phyloP scores from a whole-genome alignment of 2,113 vertebrate species.

The Grammomys surdaster region DNA sequence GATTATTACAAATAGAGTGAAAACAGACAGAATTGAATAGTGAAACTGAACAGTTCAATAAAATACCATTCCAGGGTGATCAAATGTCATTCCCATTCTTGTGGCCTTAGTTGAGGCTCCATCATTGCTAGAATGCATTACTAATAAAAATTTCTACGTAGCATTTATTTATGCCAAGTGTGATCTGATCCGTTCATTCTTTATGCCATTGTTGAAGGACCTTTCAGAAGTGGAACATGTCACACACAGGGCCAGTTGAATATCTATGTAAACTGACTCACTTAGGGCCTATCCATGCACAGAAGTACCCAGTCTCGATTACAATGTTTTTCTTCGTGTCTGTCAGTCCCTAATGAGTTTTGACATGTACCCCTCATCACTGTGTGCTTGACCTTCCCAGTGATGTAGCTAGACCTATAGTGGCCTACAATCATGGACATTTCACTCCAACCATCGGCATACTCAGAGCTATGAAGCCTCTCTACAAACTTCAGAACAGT shows the following conservation, averaged over 20 bases:
- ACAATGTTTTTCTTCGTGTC: background rate
- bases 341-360: background rate
- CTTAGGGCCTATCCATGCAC: rapidly evolving
- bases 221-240: background rate
- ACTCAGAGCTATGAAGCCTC: background rate
- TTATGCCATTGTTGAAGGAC: too few relatives aligned
- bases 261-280: background rate
- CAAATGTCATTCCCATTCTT: background rate
- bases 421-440: background rate
- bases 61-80: background rate
- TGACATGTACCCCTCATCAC: background rate
- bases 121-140: background rate
- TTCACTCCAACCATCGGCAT: too few relatives aligned
- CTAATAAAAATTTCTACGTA: background rate
- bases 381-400: background rate
- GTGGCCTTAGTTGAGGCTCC: background rate
- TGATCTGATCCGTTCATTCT: background rate
- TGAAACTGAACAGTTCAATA: background rate
- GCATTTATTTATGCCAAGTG: background rate
- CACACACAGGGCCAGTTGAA: background rate
- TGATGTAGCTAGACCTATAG: background rate
- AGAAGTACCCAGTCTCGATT: background rate
- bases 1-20: slow-evolving; percentile 36
- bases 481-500: slow-evolving; percentile 1
- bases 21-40: background rate